phyloP scores from a whole-genome alignment of 2,888 invertebrate genomes.

The Agelastica alni region DNA sequence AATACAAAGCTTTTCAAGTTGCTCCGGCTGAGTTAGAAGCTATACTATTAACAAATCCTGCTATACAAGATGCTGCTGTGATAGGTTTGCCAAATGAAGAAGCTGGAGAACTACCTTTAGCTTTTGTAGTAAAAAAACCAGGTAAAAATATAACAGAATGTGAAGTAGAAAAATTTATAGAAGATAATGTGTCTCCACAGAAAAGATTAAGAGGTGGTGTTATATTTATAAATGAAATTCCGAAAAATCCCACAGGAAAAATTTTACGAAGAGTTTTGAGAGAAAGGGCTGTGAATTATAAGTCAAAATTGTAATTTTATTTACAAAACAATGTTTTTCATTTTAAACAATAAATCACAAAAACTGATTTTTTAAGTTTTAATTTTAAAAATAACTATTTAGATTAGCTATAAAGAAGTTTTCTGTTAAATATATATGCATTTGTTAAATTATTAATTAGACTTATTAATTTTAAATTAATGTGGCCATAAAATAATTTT shows the following conservation, averaged over 20 bases:
- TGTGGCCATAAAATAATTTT: too few relatives aligned
- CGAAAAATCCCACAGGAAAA: constrained; percentile 72
- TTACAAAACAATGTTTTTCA: too few relatives aligned
- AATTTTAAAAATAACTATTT: too few relatives aligned
- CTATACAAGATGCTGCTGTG: constrained; percentile 80
- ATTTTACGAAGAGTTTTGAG: constrained; percentile 66
- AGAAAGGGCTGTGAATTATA: constrained; percentile 53
- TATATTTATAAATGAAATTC: constrained; percentile 67
- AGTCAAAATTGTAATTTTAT: constrained; percentile 47
- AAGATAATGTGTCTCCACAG: constrained; percentile 59
- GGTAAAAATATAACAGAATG: constrained; percentile 58
- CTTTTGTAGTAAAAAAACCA: constrained; percentile 72
- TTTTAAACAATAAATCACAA: too few relatives aligned
- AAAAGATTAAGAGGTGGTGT: constrained; percentile 72
- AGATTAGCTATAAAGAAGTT: too few relatives aligned
- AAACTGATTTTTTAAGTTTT: too few relatives aligned
- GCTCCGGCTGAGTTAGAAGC: constrained; percentile 89
- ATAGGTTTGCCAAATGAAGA: constrained; percentile 75
- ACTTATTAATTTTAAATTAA: too few relatives aligned
- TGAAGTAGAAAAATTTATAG: constrained; percentile 57
- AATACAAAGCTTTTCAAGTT: constrained; percentile 86
- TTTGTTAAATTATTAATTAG: too few relatives aligned
- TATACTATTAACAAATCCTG: constrained; percentile 71
- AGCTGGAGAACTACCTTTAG: constrained; percentile 77
- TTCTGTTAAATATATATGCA: too few relatives aligned